Conservation (phyloP, 2,888 invertebrate genomes). For the Ischnura elegans region DNA sequence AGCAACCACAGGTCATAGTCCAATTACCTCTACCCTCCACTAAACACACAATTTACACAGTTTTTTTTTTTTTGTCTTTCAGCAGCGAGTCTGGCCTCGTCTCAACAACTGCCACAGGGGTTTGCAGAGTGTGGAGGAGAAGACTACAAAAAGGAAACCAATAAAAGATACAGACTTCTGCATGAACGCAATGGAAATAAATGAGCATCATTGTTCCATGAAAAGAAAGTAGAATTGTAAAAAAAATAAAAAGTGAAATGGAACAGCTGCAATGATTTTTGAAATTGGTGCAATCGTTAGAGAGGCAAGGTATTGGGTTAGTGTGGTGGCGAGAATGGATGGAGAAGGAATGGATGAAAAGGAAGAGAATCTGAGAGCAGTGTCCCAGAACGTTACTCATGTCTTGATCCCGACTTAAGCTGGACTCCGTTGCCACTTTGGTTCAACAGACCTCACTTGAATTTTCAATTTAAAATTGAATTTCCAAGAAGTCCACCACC, state of each 20-base stretch:
- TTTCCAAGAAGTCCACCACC: too few species aligned
- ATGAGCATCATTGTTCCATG: not conserved
- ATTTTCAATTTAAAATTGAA: too few species aligned
- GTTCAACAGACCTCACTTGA: too few species aligned
- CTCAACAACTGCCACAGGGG: too few species aligned
- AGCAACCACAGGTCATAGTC: not conserved
- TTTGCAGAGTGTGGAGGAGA: too few species aligned
- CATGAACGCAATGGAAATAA: not conserved
- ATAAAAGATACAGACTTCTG: not conserved
- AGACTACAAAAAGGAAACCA: not conserved
- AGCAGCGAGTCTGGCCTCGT: not conserved
- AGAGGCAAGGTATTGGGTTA: too few species aligned
- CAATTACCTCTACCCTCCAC: not conserved
- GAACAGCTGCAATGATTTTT: too few species aligned
- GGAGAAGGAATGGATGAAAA: not conserved
- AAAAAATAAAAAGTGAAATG: too few species aligned
- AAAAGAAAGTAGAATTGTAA: not conserved
- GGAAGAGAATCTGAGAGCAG: not conserved
- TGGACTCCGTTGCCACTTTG: too few species aligned
- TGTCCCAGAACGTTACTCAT: too few species aligned
- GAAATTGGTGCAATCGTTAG: too few species aligned
- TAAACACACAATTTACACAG: not conserved
- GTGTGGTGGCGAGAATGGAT: not conserved
- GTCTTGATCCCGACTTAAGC: too few species aligned
- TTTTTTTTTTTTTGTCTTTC: not conserved